These are phyloP conservation scores for Drosophila mettleri DNA, from an alignment of 2,888 invertebrate species.

Conservation along the genomic window DNA sequence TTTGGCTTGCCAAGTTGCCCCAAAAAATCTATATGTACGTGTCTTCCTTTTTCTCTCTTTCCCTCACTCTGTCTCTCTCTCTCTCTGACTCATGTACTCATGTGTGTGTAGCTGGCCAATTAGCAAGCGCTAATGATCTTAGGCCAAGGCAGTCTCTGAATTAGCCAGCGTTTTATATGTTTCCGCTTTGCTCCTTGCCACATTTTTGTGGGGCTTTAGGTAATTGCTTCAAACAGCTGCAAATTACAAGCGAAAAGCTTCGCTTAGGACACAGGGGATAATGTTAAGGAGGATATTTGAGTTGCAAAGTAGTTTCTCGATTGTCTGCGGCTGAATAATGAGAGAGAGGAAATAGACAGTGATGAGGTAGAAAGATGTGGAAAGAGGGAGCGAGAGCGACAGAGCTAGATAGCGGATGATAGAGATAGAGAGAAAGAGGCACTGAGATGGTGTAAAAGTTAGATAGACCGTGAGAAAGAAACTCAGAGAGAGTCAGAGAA, in stretches of 20 bases:
- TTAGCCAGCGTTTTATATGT: constrained; percentile 7
- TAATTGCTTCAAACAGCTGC: constrained; percentile 14
- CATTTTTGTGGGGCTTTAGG: constrained; percentile 1
- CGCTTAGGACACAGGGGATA: too few species aligned
- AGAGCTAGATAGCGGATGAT: neutral
- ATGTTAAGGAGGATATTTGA: neutral
- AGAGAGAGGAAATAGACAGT: neutral
- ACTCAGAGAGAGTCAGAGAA: too few species aligned
- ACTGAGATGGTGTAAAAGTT: neutral
- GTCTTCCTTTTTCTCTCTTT: neutral
- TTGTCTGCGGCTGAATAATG: neutral
- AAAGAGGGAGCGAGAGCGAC: neutral
- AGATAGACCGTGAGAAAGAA: neutral
- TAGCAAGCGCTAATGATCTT: constrained; percentile 42
- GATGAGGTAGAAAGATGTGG: neutral
- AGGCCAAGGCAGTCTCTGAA: constrained; percentile 1
- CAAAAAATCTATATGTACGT: neutral
- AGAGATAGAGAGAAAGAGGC: neutral
- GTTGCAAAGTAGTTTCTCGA: neutral
- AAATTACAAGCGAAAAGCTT: constrained; percentile 6
- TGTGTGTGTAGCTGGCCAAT: constrained; percentile 30
- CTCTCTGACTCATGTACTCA: neutral
- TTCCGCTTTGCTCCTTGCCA: neutral
- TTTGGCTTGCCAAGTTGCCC: constrained; percentile 32
- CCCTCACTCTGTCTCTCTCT: neutral